Conservation (phyloP, 64 coral and sea anemone species). For the Platygyra sinensis region DNA sequence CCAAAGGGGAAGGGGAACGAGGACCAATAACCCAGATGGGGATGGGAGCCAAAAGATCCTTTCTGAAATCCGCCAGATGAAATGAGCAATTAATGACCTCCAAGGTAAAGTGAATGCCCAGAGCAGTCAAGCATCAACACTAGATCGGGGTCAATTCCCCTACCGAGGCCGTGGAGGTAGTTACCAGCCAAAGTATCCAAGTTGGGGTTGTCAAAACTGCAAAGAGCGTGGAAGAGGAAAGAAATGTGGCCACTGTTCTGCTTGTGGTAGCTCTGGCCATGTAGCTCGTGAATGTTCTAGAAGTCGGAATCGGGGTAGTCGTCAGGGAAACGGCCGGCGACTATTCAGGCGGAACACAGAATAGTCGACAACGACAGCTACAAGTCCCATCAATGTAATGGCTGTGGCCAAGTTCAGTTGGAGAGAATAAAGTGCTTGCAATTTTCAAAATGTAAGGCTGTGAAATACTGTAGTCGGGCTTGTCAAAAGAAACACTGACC, state of each 20-base stretch:
- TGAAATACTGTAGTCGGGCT: constrained; percentile 55
- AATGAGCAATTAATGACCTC: constrained; percentile 33
- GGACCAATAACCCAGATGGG: not conserved
- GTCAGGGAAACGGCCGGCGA: constrained; percentile 60
- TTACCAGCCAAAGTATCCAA: no score
- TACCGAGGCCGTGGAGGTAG: no score
- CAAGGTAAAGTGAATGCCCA: constrained; percentile 32
- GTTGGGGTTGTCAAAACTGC: no score
- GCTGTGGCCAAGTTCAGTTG: constrained; percentile 43
- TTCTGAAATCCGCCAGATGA: constrained; percentile 26
- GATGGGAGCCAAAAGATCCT: constrained; percentile 44
- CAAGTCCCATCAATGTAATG: no score
- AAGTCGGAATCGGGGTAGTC: no score
- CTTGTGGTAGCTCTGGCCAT: constrained; percentile 52
- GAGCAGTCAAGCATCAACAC: no score
- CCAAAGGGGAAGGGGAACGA: constrained; percentile 2
- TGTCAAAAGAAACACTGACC: no score
- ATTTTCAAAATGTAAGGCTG: constrained; percentile 55
- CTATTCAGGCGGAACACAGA: no score
- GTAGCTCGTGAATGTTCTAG: constrained; percentile 22
- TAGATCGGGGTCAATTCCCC: no score
- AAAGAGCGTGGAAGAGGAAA: no score
- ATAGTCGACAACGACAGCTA: no score
- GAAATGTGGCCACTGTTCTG: constrained; percentile 48
- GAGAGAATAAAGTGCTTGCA: constrained; percentile 38